A percentile compares a stretch with the other conserved stretches of the same genome.
phyloP scores from a whole-genome alignment of 2,113 vertebrate species.

The Sigmodon hispidus region DNA sequence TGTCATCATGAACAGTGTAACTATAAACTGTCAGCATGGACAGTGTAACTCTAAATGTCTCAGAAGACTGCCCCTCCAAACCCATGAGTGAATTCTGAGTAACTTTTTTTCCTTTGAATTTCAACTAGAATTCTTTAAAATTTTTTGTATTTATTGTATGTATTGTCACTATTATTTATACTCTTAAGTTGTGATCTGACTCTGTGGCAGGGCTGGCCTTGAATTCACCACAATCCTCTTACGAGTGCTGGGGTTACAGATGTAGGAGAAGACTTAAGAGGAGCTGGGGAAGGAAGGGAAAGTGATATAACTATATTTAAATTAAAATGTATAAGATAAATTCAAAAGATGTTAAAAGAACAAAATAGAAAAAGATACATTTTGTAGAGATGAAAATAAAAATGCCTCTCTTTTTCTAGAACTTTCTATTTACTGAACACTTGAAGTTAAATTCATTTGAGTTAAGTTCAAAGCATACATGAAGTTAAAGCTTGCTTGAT shows the following conservation, averaged over 20 bases:
- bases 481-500: background rate
- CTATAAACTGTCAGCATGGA: background rate
- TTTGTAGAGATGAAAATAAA: background rate
- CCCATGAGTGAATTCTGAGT: background rate
- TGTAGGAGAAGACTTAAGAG: background rate
- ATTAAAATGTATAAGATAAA: background rate
- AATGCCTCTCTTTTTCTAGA: background rate
- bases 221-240: background rate
- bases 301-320: background rate
- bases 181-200: background rate
- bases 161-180: background rate
- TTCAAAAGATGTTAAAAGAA: background rate
- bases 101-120: background rate
- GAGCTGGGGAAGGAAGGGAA: background rate
- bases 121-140: background rate
- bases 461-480: background rate
- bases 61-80: background rate
- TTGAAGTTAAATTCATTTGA: background rate
- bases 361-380: no score
- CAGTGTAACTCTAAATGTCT: no score
- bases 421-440: background rate
- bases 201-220: background rate
- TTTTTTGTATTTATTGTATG: background rate
- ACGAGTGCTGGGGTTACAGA: background rate
- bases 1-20: background rate